Evolutionary conservation across 2,113 vertebrate species (phyloP).

Genomic region (Salminus brasiliensis): DNA sequence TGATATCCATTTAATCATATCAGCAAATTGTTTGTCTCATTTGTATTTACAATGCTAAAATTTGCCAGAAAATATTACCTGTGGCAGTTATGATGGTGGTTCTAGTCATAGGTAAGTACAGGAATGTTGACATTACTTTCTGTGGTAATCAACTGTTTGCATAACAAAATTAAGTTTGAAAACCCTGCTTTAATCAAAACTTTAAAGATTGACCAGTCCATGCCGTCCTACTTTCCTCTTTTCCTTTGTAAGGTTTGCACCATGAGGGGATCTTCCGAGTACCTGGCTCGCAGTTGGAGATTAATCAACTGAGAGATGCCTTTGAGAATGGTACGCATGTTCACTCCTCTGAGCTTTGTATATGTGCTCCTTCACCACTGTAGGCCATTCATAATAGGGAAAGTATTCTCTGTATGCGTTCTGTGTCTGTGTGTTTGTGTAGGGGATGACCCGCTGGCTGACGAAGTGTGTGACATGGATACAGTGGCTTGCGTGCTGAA

Average conservation of each 20-base stretch:
- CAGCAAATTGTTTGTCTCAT: no score
- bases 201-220: no score
- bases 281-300: slow-evolving; percentile 81
- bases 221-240: neutral
- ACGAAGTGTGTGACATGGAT: slow-evolving; percentile 76
- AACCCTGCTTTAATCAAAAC: no score
- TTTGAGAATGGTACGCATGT: slow-evolving; percentile 83
- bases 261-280: slow-evolving; percentile 92
- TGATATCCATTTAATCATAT: no score
- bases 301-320: slow-evolving; percentile 81
- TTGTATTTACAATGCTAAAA: no score
- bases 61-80: no score
- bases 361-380: neutral
- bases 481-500: slow-evolving; percentile 87
- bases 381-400: slow-evolving; percentile 61
- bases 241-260: slow-evolving; percentile 79
- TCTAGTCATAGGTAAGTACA: no score
- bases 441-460: slow-evolving; percentile 85
- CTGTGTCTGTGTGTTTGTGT: slow-evolving; percentile 34
- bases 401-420: slow-evolving; percentile 49
- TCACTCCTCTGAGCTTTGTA: neutral
- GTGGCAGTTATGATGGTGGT: no score
- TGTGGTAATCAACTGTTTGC: no score
- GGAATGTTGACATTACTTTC: no score
- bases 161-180: no score